Conservation (phyloP, 2,797 vertebrate species). For the Alcedo atthis region DNA sequence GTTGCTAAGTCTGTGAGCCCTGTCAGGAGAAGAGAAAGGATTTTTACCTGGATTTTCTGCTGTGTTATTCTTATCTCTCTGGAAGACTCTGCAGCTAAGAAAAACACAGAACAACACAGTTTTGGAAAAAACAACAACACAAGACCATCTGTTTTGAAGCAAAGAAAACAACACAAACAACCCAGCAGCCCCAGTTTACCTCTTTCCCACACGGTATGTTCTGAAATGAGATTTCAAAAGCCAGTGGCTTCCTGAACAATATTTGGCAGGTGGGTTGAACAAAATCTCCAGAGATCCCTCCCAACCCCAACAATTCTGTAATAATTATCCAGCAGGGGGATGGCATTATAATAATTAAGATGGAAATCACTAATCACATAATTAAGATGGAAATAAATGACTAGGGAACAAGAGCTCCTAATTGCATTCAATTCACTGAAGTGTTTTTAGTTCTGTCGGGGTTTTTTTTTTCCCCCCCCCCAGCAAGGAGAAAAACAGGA, state of each 20-base stretch:
- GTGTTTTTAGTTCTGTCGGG: too few species aligned
- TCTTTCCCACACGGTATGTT: neutral
- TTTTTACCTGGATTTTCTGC: conserved; percentile 73
- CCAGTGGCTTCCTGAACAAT: neutral
- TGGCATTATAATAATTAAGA: neutral
- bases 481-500: too few species aligned
- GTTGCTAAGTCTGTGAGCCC: neutral
- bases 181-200: neutral
- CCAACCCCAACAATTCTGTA: neutral
- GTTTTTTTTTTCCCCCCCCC: too few species aligned
- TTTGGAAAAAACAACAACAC: neutral
- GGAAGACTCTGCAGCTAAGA: conserved; percentile 74
- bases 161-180: neutral
- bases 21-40: neutral
- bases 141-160: neutral
- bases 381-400: neutral
- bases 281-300: neutral
- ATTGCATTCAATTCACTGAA: too few species aligned
- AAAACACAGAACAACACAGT: neutral
- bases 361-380: neutral
- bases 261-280: neutral
- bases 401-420: neutral
- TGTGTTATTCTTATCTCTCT: conserved; percentile 62
- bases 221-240: neutral
- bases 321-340: neutral